These are phyloP conservation scores for Pseudomyrmex dendroicus DNA, from an alignment of 1,140 invertebrate species.

Conservation along the genomic window DNA sequence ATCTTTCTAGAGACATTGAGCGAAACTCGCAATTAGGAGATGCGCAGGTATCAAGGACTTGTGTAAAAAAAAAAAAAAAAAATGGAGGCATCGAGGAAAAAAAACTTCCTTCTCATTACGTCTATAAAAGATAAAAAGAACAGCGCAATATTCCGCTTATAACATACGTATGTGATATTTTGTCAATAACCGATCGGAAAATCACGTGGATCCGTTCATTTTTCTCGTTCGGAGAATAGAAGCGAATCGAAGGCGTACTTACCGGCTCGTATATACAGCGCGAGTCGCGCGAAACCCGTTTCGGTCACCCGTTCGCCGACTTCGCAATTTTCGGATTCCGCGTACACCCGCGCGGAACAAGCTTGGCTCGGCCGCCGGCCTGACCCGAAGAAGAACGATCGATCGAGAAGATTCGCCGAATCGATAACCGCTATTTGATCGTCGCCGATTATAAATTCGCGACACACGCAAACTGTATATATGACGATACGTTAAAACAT, in stretches of 20 bases:
- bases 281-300: conserved; percentile 10
- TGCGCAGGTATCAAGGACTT: too few relatives aligned
- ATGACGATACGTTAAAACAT: too few relatives aligned
- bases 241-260: not conserved
- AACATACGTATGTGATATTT: conserved; percentile 4
- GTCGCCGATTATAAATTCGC: not conserved
- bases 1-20: too few relatives aligned
- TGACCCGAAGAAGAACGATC: conserved; percentile 19
- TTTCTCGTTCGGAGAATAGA: not conserved
- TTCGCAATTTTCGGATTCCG: conserved; percentile 48
- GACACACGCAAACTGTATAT: too few relatives aligned
- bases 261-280: not conserved
- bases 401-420: not conserved
- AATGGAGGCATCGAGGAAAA: too few relatives aligned
- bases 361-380: not conserved
- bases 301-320: conserved; percentile 33
- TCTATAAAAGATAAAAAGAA: too few relatives aligned
- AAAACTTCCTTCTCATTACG: too few relatives aligned
- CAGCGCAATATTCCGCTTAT: too few relatives aligned
- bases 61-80: too few relatives aligned
- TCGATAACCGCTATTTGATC: not conserved
- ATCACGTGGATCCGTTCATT: conserved; percentile 10
- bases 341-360: not conserved
- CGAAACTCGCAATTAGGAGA: too few relatives aligned
- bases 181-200: conserved; percentile 26